These are phyloP conservation scores for Camponotus floridanus DNA, from an alignment of 1,140 invertebrate genomes.

Conservation along the genomic window DNA sequence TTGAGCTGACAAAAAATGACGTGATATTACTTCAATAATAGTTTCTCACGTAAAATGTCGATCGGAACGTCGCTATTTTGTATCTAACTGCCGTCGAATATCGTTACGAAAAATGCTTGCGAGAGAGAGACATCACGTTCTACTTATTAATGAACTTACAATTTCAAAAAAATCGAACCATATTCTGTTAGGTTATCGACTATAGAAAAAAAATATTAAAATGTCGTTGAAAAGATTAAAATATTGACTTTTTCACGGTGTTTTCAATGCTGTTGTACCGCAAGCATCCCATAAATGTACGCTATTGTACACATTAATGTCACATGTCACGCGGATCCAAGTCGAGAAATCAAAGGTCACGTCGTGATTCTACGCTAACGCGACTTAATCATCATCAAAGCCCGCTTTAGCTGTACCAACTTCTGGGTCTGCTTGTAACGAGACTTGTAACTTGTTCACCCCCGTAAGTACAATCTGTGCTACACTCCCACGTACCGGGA, in stretches of 20 bases:
- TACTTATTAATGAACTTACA: conserved; percentile 22
- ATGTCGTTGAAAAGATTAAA: neutral
- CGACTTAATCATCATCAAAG: conserved; percentile 71
- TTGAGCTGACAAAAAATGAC: neutral
- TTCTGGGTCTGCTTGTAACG: conserved; percentile 70
- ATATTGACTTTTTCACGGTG: conserved; percentile 24
- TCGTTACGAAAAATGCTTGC: conserved; percentile 24
- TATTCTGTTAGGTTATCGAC: neutral
- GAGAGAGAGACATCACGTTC: neutral
- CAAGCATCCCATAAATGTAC: neutral
- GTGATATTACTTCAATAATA: neutral
- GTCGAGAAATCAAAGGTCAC: conserved; percentile 32
- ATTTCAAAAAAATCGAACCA: conserved; percentile 43
- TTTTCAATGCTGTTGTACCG: neutral
- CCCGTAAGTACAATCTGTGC: conserved; percentile 64
- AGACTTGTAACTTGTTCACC: conserved; percentile 64
- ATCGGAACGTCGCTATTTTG: neutral
- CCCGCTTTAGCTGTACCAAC: conserved; percentile 36
- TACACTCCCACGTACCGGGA: conserved; percentile 28
- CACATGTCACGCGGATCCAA: neutral
- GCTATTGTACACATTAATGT: conserved; percentile 9
- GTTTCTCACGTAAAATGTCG: neutral
- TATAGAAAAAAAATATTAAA: conserved; percentile 19
- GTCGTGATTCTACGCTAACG: neutral
- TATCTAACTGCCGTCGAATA: conserved; percentile 19